Evolutionary conservation across 2,888 invertebrate genomes (phyloP).

Genomic region (Piscicola geometra): DNA sequence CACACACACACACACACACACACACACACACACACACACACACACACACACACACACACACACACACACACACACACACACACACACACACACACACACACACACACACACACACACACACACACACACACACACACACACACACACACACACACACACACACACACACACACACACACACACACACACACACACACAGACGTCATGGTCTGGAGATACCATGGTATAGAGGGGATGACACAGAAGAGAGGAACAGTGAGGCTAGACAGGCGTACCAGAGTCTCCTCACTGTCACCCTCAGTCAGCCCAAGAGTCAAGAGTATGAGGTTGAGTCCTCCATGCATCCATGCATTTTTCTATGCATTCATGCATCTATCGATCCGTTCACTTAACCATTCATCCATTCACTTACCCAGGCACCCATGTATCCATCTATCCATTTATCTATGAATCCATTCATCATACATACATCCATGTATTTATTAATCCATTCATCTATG

Average conservation of each 20-base stretch:
- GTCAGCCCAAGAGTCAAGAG: conserved; percentile 51
- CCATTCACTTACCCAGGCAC: too few relatives aligned
- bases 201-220: conserved; percentile 63
- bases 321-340: conserved; percentile 42
- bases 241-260: conserved; percentile 72
- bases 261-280: conserved; percentile 53
- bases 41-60: too few relatives aligned
- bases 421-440: too few relatives aligned
- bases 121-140: conserved; percentile 27
- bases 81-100: conserved; percentile 29
- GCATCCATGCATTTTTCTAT: too few relatives aligned
- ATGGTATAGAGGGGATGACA: conserved; percentile 78
- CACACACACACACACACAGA: conserved; percentile 44
- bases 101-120: conserved; percentile 30
- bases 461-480: too few relatives aligned
- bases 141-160: conserved; percentile 17
- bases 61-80: neutral
- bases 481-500: too few relatives aligned
- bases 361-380: too few relatives aligned
- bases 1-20: conserved; percentile 5
- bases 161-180: conserved; percentile 18
- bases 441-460: too few relatives aligned
- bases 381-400: too few relatives aligned
- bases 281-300: conserved; percentile 52
- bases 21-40: too few relatives aligned